Percentiles rank a stretch among this genome's conserved stretches.
These are phyloP conservation scores for Gymnarchus niloticus DNA, from an alignment of 2,113 vertebrate species.

Conservation along the genomic window DNA sequence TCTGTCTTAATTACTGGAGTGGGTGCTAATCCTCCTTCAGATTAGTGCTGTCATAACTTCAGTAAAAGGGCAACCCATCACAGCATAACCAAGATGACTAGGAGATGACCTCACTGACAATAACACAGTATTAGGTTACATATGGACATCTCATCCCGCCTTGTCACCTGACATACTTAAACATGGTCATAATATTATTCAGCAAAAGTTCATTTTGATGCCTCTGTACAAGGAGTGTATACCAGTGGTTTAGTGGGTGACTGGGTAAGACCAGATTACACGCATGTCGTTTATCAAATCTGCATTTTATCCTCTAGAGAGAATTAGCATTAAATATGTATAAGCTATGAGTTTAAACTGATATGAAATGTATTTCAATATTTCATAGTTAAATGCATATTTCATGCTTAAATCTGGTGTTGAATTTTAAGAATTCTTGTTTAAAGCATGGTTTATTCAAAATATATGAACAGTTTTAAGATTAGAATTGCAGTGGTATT, in stretches of 20 bases:
- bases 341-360: background rate
- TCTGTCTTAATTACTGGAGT: background rate
- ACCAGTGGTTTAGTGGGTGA: background rate
- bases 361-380: background rate
- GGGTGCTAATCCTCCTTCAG: background rate
- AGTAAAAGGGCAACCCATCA: background rate
- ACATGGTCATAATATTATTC: background rate
- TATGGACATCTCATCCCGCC: background rate
- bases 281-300: background rate
- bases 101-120: background rate
- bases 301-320: background rate
- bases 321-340: background rate
- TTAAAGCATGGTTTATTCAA: background rate
- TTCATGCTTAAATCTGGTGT: background rate
- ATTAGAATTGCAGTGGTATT: background rate
- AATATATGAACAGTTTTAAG: background rate
- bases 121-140: background rate
- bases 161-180: background rate
- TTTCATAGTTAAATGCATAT: background rate
- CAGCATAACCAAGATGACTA: background rate
- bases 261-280: background rate
- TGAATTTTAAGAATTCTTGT: background rate
- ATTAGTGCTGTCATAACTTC: background rate
- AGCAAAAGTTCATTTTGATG: background rate
- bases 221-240: background rate